These are phyloP conservation scores for Scophthalmus maximus DNA, from an alignment of 2,113 vertebrate genomes.

Conservation along the genomic window DNA sequence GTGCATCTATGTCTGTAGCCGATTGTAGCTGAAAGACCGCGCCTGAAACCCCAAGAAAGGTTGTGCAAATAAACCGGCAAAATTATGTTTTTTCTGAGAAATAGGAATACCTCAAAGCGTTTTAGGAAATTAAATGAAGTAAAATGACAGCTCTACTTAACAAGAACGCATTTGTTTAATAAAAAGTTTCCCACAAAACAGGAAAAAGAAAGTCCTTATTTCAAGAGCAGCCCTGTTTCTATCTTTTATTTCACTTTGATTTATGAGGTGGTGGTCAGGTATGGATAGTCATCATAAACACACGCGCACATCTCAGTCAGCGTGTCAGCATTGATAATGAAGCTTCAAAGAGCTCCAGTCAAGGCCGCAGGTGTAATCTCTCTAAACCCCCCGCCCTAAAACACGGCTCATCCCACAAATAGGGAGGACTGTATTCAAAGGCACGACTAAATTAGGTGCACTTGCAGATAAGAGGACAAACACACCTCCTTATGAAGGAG, in stretches of 20 bases:
- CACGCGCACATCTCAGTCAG: background rate
- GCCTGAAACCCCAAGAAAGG: no score
- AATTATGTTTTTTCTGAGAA: background rate
- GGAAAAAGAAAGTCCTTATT: background rate
- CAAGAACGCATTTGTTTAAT: no score
- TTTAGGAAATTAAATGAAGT: background rate
- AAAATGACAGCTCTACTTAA: background rate
- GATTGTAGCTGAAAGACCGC: no score
- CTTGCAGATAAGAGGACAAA: constrained; percentile 35
- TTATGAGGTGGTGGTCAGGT: background rate
- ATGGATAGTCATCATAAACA: background rate
- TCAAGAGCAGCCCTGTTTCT: background rate
- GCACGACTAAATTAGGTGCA: constrained; percentile 14
- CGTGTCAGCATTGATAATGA: background rate
- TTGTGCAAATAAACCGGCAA: no score
- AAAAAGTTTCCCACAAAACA: background rate
- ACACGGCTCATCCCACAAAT: constrained; percentile 19
- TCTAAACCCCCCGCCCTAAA: background rate
- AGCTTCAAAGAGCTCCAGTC: constrained; percentile 17
- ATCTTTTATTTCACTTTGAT: constrained; percentile 5
- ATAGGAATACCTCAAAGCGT: background rate
- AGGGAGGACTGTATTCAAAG: constrained; percentile 24
- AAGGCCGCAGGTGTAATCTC: constrained; percentile 22
- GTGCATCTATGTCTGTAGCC: no score
- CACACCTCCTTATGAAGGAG: background rate